Conservation (phyloP, 2,113 vertebrate species). For the Micromys minutus region DNA sequence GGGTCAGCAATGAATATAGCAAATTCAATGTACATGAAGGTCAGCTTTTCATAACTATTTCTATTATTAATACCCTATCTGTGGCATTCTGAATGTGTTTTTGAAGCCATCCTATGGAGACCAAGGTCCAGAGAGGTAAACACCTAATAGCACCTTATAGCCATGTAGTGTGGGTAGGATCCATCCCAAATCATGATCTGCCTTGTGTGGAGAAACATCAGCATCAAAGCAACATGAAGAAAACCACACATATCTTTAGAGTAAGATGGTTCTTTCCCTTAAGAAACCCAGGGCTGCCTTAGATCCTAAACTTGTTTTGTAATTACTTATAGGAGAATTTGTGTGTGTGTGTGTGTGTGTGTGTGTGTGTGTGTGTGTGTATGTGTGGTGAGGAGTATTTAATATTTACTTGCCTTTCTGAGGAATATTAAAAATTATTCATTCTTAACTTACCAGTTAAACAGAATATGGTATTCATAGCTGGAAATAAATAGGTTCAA, state of each 20-base stretch:
- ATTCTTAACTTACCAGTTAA: constrained; percentile 1
- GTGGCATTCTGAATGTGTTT: neutral
- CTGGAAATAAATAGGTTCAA: neutral
- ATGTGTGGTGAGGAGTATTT: neutral
- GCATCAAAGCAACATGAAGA: neutral
- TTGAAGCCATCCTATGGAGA: neutral
- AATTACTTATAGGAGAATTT: neutral
- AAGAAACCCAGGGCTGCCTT: neutral
- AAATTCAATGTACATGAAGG: neutral
- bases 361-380: neutral
- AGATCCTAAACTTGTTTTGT: neutral
- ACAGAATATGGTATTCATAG: neutral
- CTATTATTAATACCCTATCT: neutral
- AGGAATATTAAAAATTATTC: neutral
- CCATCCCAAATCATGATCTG: neutral
- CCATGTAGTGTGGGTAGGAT: neutral
- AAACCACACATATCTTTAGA: neutral
- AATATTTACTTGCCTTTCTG: neutral
- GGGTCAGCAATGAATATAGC: neutral
- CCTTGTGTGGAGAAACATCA: neutral
- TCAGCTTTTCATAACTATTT: neutral
- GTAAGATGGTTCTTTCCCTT: neutral
- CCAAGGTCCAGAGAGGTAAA: neutral
- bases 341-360: neutral
- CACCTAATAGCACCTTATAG: neutral